Percentiles rank a stretch among this genome's conserved stretches.
These are phyloP conservation scores for Drosophila littoralis DNA, from an alignment of 1,140 invertebrate genomes.

Conservation along the genomic window DNA sequence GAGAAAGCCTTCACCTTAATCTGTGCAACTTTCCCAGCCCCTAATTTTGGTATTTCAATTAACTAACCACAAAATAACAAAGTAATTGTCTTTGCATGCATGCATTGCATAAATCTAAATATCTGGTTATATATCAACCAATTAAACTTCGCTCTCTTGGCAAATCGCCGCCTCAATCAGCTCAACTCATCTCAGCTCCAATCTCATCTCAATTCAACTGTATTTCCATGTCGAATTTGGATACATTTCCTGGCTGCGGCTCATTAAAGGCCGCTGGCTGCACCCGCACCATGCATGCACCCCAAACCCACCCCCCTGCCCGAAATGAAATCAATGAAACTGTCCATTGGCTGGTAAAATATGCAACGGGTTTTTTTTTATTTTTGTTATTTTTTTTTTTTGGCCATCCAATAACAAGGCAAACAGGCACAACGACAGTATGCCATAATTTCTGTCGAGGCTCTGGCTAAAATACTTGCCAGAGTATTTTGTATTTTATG, in stretches of 20 bases:
- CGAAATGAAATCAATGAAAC: constrained; percentile 31
- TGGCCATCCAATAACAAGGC: constrained; percentile 28
- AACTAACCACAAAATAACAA: constrained; percentile 17
- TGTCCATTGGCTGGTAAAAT: constrained; percentile 32
- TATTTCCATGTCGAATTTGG: constrained; percentile 33
- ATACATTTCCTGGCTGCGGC: constrained; percentile 44
- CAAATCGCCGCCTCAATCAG: constrained; percentile 25
- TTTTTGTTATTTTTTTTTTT: background rate
- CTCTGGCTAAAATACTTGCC: constrained; percentile 41
- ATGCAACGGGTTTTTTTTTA: constrained; percentile 31
- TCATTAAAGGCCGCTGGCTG: constrained; percentile 52
- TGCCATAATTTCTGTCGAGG: constrained; percentile 55
- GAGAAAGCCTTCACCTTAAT: background rate
- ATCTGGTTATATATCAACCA: constrained; percentile 26
- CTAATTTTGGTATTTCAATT: constrained; percentile 4
- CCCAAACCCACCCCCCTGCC: background rate
- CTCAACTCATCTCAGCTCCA: constrained; percentile 15
- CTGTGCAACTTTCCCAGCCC: background rate
- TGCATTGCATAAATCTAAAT: constrained; percentile 27
- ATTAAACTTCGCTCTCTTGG: constrained; percentile 33
- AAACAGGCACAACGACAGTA: constrained; percentile 19
- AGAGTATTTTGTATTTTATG: constrained; percentile 49
- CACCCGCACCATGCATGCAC: constrained; percentile 42
- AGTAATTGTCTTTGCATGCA: constrained; percentile 17
- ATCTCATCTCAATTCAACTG: constrained; percentile 31